Conservation (phyloP, 2,113 vertebrate species). For the Regulus satrapa region DNA sequence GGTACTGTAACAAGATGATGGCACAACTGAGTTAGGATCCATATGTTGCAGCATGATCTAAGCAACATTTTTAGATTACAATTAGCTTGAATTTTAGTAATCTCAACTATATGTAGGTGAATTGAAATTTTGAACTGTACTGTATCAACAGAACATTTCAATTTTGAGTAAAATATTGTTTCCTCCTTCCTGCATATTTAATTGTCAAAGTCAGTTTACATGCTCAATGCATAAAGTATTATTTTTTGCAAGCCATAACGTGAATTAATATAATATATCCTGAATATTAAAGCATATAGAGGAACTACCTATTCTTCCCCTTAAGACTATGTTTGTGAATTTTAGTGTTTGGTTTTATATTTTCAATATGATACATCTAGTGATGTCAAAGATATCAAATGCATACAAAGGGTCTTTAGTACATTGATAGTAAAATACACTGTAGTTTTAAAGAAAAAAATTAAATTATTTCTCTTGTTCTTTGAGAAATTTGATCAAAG, state of each 20-base stretch:
- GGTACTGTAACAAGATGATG: neutral
- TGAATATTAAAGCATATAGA: neutral
- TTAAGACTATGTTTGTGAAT: neutral
- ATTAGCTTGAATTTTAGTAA: neutral
- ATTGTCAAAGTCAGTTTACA: neutral
- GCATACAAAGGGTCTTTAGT: neutral
- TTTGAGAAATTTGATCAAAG: neutral
- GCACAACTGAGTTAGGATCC: neutral
- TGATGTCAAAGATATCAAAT: neutral
- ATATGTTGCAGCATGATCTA: neutral
- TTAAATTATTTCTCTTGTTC: neutral
- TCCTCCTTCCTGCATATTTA: neutral
- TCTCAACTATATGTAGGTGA: neutral
- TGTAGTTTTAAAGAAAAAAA: neutral
- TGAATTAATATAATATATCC: neutral
- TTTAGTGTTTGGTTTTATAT: neutral
- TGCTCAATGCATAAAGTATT: neutral
- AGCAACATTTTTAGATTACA: neutral
- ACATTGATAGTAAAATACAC: neutral
- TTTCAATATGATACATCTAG: neutral
- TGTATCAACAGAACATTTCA: accelerated
- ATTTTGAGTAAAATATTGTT: neutral
- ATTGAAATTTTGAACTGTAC: neutral
- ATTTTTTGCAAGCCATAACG: neutral
- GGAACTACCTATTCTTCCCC: neutral